Evolutionary conservation across 2,113 vertebrate genomes (phyloP), one percentile per base, ranked within the genome.

Genomic region (Xiphophorus couchianus): DNA sequence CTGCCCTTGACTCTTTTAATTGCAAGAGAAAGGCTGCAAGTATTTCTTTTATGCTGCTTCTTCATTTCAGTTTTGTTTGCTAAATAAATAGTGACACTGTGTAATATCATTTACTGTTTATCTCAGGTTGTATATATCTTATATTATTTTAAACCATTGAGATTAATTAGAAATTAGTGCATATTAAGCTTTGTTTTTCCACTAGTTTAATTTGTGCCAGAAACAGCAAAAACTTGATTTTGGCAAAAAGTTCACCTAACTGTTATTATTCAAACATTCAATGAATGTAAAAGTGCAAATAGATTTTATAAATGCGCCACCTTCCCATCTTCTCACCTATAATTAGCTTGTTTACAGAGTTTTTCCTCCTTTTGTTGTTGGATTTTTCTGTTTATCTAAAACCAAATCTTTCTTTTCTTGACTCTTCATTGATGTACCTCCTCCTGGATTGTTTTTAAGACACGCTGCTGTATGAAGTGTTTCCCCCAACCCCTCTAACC

Each of bases 401-500:
- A 69, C 62, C 15, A 12, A 25, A 17, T n/a, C n/a, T 60, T 58
- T 35, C 62, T 51, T 61, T 11, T 30, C 54, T 25, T 69, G 1
- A 2, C 22, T 35, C 2, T 69, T 66, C 65, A 76, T 54, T 6
- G 29, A 58, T 13, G 5, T 22, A 2, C 22, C 17, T 61, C 48
- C 35, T 62, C 13, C 13, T 75, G 11, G 51, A 65, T 35, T 66
- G 12, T 12, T 29, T 65, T 54, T 58, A 73, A 73, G 27, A 62
- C 39, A 27, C 39, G 22, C 27, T 42, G 62, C 61, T 31, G n/a
- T 62, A 54, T 71, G 39, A 75, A 67, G 54, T 67, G 29, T 58
- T 44, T 44, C 60, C 30, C 28, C 66, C 66, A 29, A 14, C 44
- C 63, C 29, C 25, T 66, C 33, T 65, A 11, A 70, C 35, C 5